Evolutionary conservation across 2,888 invertebrate genomes (phyloP).

Genomic region (Orthosia gracilis): DNA sequence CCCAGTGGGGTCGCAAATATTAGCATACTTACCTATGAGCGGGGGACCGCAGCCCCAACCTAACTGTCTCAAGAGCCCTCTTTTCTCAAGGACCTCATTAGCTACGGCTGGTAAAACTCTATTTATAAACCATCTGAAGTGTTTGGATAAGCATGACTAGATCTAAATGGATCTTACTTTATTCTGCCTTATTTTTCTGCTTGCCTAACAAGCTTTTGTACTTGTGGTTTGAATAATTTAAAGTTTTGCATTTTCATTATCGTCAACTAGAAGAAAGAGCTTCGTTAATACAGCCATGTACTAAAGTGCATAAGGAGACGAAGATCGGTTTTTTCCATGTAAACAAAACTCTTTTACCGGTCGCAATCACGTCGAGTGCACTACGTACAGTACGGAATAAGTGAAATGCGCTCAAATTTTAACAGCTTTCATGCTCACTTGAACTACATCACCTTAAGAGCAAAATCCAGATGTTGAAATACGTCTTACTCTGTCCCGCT

Average conservation of each 20-base stretch:
- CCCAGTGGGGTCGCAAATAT: constrained; percentile 64
- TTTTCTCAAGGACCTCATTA: constrained; percentile 66
- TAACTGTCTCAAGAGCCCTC: constrained; percentile 67
- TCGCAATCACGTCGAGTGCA: constrained; percentile 45
- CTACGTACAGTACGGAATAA: constrained; percentile 30
- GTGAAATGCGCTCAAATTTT: constrained; percentile 52
- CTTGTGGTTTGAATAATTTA: constrained; percentile 12
- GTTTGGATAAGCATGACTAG: constrained; percentile 48
- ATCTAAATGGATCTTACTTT: constrained; percentile 56
- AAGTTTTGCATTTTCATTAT: constrained; percentile 1
- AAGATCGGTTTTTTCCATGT: constrained; percentile 33
- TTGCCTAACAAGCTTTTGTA: constrained; percentile 15
- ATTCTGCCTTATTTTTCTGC: constrained; percentile 32
- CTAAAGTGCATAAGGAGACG: constrained; percentile 19
- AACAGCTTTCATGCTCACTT: constrained; percentile 54
- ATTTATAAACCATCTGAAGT: constrained; percentile 51
- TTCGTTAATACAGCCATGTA: background rate
- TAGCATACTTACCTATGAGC: constrained; percentile 63
- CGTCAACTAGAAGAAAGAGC: background rate
- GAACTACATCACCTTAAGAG: constrained; percentile 43
- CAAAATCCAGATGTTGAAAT: constrained; percentile 36
- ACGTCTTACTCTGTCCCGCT: background rate
- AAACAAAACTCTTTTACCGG: constrained; percentile 40
- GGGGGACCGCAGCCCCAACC: constrained; percentile 53
- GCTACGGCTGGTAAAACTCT: constrained; percentile 64